phyloP scores from a whole-genome alignment of 2,113 vertebrate genomes.

The Microtus pennsylvanicus region DNA sequence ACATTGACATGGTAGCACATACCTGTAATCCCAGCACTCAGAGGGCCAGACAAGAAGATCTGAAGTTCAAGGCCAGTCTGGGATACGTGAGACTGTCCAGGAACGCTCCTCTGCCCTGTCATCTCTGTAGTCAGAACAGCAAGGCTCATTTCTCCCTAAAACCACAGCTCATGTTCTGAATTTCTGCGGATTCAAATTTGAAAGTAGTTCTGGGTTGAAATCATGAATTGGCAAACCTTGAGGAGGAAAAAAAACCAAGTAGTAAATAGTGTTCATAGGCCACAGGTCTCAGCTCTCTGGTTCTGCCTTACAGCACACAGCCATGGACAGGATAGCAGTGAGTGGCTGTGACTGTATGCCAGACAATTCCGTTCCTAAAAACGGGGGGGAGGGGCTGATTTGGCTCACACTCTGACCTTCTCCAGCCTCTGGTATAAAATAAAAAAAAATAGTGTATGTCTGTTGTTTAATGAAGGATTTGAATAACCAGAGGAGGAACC shows the following conservation, averaged over 20 bases:
- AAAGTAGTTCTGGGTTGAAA: not conserved
- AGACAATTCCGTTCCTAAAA: not conserved
- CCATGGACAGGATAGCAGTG: rapidly evolving
- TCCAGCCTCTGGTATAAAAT: not conserved
- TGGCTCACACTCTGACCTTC: not conserved
- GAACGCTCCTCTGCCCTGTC: not conserved
- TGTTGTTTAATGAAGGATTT: not conserved
- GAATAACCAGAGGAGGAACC: not conserved
- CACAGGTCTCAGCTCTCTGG: rapidly evolving
- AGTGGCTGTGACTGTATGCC: rapidly evolving
- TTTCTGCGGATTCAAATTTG: not conserved
- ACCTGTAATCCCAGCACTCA: not conserved
- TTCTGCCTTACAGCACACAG: not conserved
- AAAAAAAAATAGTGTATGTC: too few relatives aligned
- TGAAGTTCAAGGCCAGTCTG: not conserved
- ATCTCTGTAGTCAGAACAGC: not conserved
- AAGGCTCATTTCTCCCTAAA: not conserved
- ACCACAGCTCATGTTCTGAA: not conserved
- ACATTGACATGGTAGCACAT: too few relatives aligned
- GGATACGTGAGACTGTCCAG: not conserved
- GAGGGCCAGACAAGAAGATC: not conserved
- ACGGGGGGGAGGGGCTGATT: not conserved
- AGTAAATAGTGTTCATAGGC: too few relatives aligned
- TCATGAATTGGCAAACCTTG: not conserved
- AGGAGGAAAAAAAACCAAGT: not conserved